Conservation (phyloP, 1,140 invertebrate species). For the Goniozus legneri region DNA sequence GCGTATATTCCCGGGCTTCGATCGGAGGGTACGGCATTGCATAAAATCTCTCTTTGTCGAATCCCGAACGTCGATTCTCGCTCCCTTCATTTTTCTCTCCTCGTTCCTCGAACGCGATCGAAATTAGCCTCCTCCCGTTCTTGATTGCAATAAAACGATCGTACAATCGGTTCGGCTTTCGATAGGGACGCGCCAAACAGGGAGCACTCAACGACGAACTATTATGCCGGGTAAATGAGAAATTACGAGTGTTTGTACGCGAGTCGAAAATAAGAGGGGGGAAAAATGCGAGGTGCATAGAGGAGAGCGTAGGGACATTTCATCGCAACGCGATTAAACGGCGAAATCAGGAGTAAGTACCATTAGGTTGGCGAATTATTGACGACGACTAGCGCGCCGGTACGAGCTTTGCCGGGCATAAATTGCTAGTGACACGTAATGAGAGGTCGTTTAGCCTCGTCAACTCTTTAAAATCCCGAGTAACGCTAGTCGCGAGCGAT, state of each 20-base stretch:
- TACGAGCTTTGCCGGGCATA: constrained; percentile 2
- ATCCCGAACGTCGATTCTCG: not conserved
- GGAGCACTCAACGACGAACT: too few relatives aligned
- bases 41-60: too few relatives aligned
- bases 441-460: constrained; percentile 20
- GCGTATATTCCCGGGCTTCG: too few relatives aligned
- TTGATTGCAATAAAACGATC: too few relatives aligned
- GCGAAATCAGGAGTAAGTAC: not conserved
- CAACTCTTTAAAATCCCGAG: constrained; percentile 19
- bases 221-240: too few relatives aligned
- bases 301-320: too few relatives aligned
- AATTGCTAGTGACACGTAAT: constrained; percentile 17
- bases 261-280: too few relatives aligned
- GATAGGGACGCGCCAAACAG: too few relatives aligned
- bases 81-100: not conserved
- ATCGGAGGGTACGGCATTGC: too few relatives aligned
- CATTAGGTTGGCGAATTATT: not conserved
- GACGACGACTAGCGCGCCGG: not conserved
- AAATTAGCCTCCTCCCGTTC: too few relatives aligned
- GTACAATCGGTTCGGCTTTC: too few relatives aligned
- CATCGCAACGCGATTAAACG: not conserved
- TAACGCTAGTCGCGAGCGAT: constrained; percentile 21
- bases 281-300: not conserved
- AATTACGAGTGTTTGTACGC: not conserved
- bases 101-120: too few relatives aligned